phyloP scores from a whole-genome alignment of 2,888 invertebrate genomes.

The Chironomus riparius region DNA sequence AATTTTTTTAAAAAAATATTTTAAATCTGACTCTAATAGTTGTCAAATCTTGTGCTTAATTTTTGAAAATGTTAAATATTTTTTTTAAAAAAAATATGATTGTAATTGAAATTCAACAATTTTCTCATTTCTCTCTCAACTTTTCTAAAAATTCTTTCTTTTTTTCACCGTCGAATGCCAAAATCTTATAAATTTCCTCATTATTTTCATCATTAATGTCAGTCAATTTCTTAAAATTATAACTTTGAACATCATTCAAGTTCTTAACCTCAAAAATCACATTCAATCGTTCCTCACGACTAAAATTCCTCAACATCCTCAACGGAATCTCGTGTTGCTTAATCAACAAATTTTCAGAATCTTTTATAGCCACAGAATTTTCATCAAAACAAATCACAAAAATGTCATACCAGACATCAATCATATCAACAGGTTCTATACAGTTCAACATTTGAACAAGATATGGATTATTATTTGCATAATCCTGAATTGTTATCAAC shows the following conservation, averaged over 20 bases:
- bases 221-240: background rate
- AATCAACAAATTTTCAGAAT: background rate
- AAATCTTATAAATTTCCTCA: background rate
- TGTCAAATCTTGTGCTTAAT: no score
- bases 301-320: background rate
- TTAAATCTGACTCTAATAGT: no score
- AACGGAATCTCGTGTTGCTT: background rate
- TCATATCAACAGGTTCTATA: background rate
- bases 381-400: constrained; percentile 22
- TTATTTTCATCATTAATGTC: background rate
- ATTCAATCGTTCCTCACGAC: background rate
- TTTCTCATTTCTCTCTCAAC: no score
- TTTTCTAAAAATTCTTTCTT: background rate
- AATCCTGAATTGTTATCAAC: constrained; percentile 12
- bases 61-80: no score
- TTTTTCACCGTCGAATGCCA: background rate
- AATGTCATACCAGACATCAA: constrained; percentile 17
- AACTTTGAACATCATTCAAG: background rate
- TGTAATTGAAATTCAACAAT: no score
- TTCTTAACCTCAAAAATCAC: background rate
- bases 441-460: background rate
- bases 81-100: no score
- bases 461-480: background rate
- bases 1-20: no score
- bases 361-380: background rate